These are phyloP conservation scores for Montipora cactus DNA, from an alignment of 64 coral and sea anemone genomes.

Conservation along the genomic window DNA sequence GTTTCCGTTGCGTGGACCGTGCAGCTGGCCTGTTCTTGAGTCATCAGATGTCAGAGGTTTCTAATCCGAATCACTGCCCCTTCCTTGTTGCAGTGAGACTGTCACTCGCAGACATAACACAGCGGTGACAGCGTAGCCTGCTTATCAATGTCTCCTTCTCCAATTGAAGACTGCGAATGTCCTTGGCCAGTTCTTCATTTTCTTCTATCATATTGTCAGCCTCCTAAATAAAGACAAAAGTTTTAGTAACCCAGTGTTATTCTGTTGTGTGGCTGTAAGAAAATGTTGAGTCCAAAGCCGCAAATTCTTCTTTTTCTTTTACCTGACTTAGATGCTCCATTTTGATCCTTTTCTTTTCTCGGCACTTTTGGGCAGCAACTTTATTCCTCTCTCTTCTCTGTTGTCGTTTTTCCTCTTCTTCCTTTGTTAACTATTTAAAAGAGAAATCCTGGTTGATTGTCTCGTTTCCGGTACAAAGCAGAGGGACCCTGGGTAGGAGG, in stretches of 20 bases:
- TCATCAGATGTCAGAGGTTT: neutral
- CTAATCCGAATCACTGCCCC: neutral
- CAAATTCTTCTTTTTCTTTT: neutral
- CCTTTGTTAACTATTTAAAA: neutral
- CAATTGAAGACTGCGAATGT: neutral
- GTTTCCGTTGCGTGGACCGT: too few relatives aligned
- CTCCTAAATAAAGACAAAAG: neutral
- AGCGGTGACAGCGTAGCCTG: neutral
- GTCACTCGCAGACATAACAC: neutral
- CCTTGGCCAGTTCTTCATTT: neutral
- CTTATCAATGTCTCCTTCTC: neutral
- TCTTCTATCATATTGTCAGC: neutral
- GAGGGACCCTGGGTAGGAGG: too few relatives aligned
- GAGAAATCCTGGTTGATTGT: neutral
- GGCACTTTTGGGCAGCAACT: neutral
- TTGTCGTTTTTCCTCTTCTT: conserved; percentile 4
- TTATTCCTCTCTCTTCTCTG: conserved; percentile 5
- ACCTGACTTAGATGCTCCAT: neutral
- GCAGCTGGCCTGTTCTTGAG: too few relatives aligned
- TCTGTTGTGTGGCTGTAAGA: neutral
- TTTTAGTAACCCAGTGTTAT: neutral
- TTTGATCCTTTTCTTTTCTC: neutral
- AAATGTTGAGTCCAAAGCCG: too few relatives aligned
- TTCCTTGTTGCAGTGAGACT: neutral
- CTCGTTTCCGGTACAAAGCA: too few relatives aligned